Base-by-base conservation (phyloP, 2,113 vertebrate genomes). In the Pelmatolapia mariae region DNA sequence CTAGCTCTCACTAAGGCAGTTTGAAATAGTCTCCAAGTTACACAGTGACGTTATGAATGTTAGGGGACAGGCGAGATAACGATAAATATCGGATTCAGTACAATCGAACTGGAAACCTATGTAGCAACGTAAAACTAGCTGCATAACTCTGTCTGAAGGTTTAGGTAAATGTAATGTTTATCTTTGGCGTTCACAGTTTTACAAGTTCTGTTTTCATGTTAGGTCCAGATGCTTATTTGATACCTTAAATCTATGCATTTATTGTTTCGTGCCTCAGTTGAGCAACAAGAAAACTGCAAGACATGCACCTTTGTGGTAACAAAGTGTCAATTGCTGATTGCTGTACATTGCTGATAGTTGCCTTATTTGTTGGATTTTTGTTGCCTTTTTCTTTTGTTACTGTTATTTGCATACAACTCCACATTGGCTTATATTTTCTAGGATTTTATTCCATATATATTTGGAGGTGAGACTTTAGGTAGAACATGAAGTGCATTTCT, bases 231-330 rank as follows among this genome's bases (percentile, higher is more conserved):
- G 26, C 31, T 88, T 33, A 80, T 66, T 56, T 78, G 53, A 84
- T 84, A 79, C 40, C 19, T 84, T 56, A 38, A 76, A 86, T 84
- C 89, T 90, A 89, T 91, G 91, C 92, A 93, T 93, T 87, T 56
- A 66, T 87, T 92, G 78, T 80, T 85, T 89, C 66, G 87, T 94
- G 87, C 87, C 91, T 91, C 29, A 82, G 85, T 85, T 79, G 15
- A 86, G 87, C 45, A 52, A 26, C 31, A 31, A 38, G 24, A 87
- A 10, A 53, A 52, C 8, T 63, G 38, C 36, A 73, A 85, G 9
- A 45, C 36, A 4, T 45, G 18, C 11, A 81, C 40, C 40, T 78
- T 54, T 38, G 12, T 52, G 29, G 10, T 31, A 38, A 57, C 52
- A 76, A 24, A 19, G 19, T 85, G 19, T 87, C 18, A 40, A n/a